Evolutionary conservation across 2,888 invertebrate genomes (phyloP), one percentile per base, ranked within the genome.

Genomic region (Hirtodrosophila cameraria): DNA sequence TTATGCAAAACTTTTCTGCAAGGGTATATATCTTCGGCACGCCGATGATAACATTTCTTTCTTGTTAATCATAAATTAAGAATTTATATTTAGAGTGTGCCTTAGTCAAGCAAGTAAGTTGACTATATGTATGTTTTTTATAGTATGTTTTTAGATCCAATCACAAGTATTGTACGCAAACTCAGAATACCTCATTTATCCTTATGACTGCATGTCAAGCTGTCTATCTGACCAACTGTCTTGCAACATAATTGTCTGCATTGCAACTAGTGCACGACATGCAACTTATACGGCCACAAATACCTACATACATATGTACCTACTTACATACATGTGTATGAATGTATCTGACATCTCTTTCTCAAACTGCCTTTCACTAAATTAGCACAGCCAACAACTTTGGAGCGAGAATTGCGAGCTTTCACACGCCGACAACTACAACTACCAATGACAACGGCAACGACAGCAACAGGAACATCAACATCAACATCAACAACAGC

Each of bases 241-340:
- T 49, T 11, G 12, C 36, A 28, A 5, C 25, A 15, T 43, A 33
- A 61, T 66, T 69, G 60, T 66, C 43, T 48, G 67, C 73, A 66
- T 31, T 66, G 67, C 69, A 66, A 72, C 66, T 59, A 28, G 15
- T 18, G 13, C n/a, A n/a, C n/a, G n/a, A n/a, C n/a, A n/a, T n/a
- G n/a, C n/a, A n/a, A n/a, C n/a, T n/a, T n/a, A n/a, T n/a, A n/a
- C n/a, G n/a, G n/a, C n/a, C 9, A 39, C 41, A 30, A 1, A 41
- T 6, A 35, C 15, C 27, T 6, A n/a, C 28, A 25, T 3, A 16
- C 18, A 23, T 11, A 36, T 25, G 48, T 36, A 46, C 7, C n/a
- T 30, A 16, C 31, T 13, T 16, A 13, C 31, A 12, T 33, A 18
- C 13, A 5, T 3, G 12, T 15, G 9, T 3, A 18, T 15, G 9